Percentiles rank a stretch among this genome's conserved stretches.
These are phyloP conservation scores for Suillia variegata DNA, from an alignment of 2,888 invertebrate genomes.

Conservation along the genomic window DNA sequence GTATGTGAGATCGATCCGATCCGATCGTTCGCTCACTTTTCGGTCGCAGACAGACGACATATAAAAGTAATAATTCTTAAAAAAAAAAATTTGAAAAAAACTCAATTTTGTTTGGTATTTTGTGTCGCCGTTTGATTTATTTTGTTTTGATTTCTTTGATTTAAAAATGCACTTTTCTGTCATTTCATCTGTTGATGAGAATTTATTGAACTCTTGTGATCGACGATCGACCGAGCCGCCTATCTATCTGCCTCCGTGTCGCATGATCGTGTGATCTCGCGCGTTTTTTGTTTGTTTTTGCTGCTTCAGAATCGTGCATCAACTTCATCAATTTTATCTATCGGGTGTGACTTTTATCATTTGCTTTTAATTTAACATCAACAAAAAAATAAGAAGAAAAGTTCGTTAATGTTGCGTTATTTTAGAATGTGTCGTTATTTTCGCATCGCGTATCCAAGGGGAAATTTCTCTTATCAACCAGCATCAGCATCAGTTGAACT, in stretches of 20 bases:
- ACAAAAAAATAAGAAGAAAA: no score
- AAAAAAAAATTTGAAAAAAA: background rate
- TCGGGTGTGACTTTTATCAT: no score
- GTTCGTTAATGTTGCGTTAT: slow-evolving; percentile 28
- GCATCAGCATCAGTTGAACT: background rate
- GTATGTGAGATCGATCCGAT: no score
- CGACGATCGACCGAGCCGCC: slow-evolving; percentile 9
- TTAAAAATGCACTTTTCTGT: background rate
- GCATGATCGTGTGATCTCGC: slow-evolving; percentile 14
- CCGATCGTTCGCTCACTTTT: background rate
- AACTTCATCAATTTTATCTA: no score
- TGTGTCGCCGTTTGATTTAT: slow-evolving; percentile 21
- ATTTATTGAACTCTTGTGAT: slow-evolving; percentile 46
- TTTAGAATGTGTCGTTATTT: slow-evolving; percentile 19
- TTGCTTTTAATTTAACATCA: no score
- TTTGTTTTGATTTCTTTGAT: slow-evolving; percentile 40
- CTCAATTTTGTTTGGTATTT: no score
- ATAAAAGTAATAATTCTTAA: background rate
- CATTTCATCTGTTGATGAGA: slow-evolving; percentile 8
- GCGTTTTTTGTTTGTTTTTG: slow-evolving; percentile 10
- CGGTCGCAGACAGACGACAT: no score
- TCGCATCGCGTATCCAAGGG: slow-evolving; percentile 19
- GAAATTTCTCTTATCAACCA: slow-evolving; percentile 31
- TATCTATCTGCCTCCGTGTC: slow-evolving; percentile 10
- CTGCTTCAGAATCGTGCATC: background rate